Evolutionary conservation across 2,113 vertebrate genomes (phyloP).

Genomic region (Nyctibius bracteatus): DNA sequence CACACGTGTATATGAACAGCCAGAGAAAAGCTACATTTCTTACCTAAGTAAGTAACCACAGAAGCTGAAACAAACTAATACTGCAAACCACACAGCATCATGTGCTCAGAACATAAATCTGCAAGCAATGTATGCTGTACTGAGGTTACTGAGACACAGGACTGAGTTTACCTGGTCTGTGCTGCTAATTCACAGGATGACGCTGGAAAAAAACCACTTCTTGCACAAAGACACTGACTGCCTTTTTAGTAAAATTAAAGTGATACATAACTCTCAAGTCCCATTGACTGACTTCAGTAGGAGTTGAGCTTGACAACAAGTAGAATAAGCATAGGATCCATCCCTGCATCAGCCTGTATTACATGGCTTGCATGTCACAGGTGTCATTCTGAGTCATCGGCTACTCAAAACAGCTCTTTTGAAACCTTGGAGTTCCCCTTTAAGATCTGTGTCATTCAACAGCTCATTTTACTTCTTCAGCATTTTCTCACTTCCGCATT

Average conservation of each 20-base stretch:
- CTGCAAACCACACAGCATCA: background rate
- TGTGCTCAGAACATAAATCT: background rate
- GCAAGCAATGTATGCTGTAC: background rate
- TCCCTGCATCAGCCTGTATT: background rate
- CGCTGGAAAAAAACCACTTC: background rate
- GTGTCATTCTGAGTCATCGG: background rate
- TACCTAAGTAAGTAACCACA: background rate
- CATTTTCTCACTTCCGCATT: slow-evolving; percentile 64
- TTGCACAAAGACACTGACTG: background rate
- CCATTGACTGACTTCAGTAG: background rate
- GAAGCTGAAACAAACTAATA: background rate
- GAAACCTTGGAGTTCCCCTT: slow-evolving; percentile 63
- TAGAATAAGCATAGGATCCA: background rate
- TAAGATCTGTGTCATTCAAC: background rate
- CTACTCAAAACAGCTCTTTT: background rate
- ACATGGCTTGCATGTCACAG: background rate
- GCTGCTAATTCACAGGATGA: background rate
- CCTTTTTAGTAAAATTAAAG: background rate
- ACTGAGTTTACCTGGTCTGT: background rate
- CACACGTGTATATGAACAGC: background rate
- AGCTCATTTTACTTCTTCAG: slow-evolving; percentile 68
- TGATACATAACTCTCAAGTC: rapidly evolving
- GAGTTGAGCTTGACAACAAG: background rate
- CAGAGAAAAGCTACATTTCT: background rate
- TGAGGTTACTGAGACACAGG: background rate